These are phyloP conservation scores for Telenomus remus DNA, from an alignment of 1,140 invertebrate species.

Conservation along the genomic window DNA sequence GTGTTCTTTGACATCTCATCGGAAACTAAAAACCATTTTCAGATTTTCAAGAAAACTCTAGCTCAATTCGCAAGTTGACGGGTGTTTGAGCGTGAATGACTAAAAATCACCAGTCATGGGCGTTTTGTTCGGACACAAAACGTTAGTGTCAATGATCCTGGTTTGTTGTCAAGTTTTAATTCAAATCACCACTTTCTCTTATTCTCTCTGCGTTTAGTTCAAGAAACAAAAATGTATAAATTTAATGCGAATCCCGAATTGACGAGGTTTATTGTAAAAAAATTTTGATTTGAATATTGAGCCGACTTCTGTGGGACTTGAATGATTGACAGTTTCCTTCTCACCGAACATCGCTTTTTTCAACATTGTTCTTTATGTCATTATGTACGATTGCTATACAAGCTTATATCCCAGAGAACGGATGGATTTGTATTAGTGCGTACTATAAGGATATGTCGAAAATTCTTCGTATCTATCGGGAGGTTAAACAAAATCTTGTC, in stretches of 20 bases:
- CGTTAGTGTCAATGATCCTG: neutral
- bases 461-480: neutral
- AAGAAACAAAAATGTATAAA: neutral
- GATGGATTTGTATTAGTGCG: neutral
- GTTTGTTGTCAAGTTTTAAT: constrained; percentile 4
- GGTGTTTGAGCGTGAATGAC: constrained; percentile 13
- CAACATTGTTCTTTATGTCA: constrained; percentile 38
- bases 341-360: constrained; percentile 16
- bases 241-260: neutral
- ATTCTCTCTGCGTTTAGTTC: neutral
- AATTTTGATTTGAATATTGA: constrained; percentile 19
- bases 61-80: constrained; percentile 9
- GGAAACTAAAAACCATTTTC: constrained; percentile 40
- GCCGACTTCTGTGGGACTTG: neutral
- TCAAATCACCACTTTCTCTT: neutral
- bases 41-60: constrained; percentile 10
- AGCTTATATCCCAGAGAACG: constrained; percentile 37
- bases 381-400: constrained; percentile 43
- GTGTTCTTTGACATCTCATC: constrained; percentile 1
- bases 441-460: neutral
- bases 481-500: no score
- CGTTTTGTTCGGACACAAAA: constrained; percentile 8
- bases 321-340: constrained; percentile 54
- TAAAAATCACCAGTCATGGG: constrained; percentile 23
- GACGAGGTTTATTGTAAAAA: constrained; percentile 12